These are phyloP conservation scores for Archilochus colubris DNA, from an alignment of 2,113 vertebrate species.

Conservation along the genomic window DNA sequence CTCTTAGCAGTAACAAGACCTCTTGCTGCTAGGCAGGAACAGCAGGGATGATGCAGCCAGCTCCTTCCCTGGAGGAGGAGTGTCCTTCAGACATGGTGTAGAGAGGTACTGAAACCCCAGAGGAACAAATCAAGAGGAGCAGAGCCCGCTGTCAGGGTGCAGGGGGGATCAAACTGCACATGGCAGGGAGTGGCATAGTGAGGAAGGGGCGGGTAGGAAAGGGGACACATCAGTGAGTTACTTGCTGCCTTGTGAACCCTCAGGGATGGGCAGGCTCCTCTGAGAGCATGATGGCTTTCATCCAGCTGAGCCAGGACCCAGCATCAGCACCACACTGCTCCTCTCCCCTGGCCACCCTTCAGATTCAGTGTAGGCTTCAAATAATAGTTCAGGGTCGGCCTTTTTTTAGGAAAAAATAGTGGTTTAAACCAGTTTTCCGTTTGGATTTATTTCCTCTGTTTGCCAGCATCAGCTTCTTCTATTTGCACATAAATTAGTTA, in stretches of 20 bases:
- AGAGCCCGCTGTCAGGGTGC: background rate
- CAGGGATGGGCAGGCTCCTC: background rate
- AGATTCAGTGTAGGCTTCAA: background rate
- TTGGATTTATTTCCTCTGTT: background rate
- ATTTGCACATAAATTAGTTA: slow-evolving; percentile 30
- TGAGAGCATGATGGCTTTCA: rapidly evolving
- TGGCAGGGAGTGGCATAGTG: background rate
- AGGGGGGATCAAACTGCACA: background rate
- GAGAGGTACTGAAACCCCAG: background rate
- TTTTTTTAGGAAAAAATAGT: background rate
- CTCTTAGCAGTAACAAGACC: rapidly evolving
- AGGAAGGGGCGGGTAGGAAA: background rate
- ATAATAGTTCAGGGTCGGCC: background rate
- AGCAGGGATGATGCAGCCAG: background rate
- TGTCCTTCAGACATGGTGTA: rapidly evolving
- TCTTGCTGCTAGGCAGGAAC: rapidly evolving
- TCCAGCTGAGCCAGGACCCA: background rate
- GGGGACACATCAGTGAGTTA: background rate
- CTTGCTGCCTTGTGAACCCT: background rate
- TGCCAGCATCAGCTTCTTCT: background rate
- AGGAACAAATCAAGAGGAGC: background rate
- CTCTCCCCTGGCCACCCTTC: background rate
- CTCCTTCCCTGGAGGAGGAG: background rate
- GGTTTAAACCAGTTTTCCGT: background rate
- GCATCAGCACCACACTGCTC: background rate